A percentile compares a stretch with the other conserved stretches of the same genome.
Conservation (phyloP, 2,888 invertebrate genomes). For the Calameuta idolon region DNA sequence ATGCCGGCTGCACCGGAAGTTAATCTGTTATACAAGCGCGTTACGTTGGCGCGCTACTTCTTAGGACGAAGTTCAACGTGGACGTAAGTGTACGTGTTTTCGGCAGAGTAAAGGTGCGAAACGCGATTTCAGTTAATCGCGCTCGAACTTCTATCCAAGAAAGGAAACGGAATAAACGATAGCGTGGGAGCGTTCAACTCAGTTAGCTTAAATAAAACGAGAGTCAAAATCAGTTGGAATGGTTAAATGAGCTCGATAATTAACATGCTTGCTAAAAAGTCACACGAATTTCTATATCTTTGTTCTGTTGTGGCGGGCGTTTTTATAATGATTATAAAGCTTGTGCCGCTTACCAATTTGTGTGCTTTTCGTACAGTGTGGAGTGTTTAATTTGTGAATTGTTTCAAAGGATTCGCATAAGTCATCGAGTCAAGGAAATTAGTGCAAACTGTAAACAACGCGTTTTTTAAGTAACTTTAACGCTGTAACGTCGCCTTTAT, state of each 20-base stretch:
- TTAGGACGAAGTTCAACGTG: neutral
- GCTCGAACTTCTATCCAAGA: neutral
- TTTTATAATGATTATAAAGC: neutral
- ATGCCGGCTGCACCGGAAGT: constrained; percentile 6
- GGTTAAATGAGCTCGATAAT: neutral
- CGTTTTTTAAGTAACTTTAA: neutral
- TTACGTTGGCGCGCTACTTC: neutral
- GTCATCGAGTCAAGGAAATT: neutral
- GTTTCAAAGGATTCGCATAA: neutral
- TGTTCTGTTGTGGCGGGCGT: neutral
- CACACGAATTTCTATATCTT: neutral
- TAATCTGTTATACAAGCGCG: constrained; percentile 9
- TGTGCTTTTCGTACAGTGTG: neutral
- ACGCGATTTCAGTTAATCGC: neutral
- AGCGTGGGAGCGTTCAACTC: neutral
- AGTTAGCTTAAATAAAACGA: neutral
- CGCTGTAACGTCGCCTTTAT: neutral
- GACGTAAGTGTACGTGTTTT: neutral
- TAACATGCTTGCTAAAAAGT: neutral
- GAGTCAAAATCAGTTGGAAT: neutral
- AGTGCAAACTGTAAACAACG: neutral
- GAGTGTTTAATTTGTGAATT: neutral
- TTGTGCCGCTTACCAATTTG: neutral
- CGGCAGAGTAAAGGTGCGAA: neutral
- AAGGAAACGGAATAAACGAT: neutral